These are phyloP conservation scores for Anastatus disparis DNA, from an alignment of 1,140 invertebrate genomes.

Conservation along the genomic window DNA sequence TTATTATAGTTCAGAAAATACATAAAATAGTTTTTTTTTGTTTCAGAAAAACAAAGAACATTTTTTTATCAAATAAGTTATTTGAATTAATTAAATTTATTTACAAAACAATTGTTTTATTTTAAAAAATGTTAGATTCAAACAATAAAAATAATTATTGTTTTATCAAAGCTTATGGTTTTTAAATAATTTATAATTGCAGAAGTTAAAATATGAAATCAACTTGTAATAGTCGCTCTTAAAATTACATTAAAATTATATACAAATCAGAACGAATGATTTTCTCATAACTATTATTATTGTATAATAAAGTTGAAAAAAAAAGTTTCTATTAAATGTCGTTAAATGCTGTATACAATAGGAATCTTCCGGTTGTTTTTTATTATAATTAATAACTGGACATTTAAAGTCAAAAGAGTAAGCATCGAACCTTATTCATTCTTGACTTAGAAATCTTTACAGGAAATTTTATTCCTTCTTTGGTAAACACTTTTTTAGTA, in stretches of 20 bases:
- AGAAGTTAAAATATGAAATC: no score
- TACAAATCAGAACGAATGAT: no score
- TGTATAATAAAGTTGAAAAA: no score
- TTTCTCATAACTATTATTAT: no score
- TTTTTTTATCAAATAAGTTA: not conserved
- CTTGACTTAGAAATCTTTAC: slow-evolving; percentile 38
- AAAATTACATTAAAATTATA: no score
- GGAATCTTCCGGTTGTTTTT: slow-evolving; percentile 38
- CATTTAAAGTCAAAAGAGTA: slow-evolving; percentile 4
- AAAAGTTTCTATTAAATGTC: no score
- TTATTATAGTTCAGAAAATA: slow-evolving; percentile 43
- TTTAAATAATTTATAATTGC: no score
- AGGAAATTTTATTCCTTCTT: slow-evolving; percentile 37
- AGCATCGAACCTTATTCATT: slow-evolving; percentile 4
- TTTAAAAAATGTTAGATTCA: no score
- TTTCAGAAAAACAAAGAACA: no score
- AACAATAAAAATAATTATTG: no score
- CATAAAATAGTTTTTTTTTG: slow-evolving; percentile 1
- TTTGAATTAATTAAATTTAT: slow-evolving; percentile 20
- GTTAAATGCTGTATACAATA: slow-evolving; percentile 23
- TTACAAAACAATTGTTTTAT: not conserved
- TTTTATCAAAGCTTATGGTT: no score
- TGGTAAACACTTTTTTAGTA: slow-evolving; percentile 28
- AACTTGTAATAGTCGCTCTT: no score
- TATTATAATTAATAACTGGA: not conserved